Evolutionary conservation across 2,888 invertebrate species (phyloP).

Genomic region (Branchinecta sandiegonensis): DNA sequence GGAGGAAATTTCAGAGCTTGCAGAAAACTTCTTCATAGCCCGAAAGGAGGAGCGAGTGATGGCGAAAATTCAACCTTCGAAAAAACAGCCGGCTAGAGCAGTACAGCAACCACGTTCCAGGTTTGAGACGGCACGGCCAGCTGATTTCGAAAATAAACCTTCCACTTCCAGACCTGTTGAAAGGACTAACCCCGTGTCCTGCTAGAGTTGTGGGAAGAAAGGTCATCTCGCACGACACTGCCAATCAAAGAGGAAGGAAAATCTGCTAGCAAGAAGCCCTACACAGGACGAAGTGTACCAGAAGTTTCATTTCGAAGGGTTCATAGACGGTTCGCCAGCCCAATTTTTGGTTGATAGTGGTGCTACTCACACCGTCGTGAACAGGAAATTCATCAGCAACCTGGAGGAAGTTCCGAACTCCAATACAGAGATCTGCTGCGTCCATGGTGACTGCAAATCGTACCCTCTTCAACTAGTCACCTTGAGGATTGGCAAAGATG

Average conservation of each 20-base stretch:
- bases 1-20: background rate
- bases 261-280: background rate
- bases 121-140: too few species aligned
- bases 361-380: background rate
- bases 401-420: background rate
- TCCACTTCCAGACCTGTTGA: too few species aligned
- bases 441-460: constrained; percentile 7
- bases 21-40: too few species aligned
- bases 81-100: too few species aligned
- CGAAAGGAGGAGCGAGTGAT: too few species aligned
- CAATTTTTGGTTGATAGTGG: background rate
- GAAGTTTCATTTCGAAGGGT: background rate
- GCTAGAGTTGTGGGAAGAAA: constrained; percentile 1
- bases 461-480: background rate
- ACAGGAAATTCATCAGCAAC: background rate
- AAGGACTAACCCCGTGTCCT: background rate
- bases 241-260: background rate
- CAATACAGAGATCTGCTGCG: background rate
- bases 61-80: too few species aligned
- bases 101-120: too few species aligned
- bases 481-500: background rate
- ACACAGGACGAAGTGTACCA: background rate
- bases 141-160: too few species aligned
- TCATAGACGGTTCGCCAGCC: background rate
- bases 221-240: background rate